Conservation (phyloP, 2,113 vertebrate species). For the Lycocorax pyrrhopterus region DNA sequence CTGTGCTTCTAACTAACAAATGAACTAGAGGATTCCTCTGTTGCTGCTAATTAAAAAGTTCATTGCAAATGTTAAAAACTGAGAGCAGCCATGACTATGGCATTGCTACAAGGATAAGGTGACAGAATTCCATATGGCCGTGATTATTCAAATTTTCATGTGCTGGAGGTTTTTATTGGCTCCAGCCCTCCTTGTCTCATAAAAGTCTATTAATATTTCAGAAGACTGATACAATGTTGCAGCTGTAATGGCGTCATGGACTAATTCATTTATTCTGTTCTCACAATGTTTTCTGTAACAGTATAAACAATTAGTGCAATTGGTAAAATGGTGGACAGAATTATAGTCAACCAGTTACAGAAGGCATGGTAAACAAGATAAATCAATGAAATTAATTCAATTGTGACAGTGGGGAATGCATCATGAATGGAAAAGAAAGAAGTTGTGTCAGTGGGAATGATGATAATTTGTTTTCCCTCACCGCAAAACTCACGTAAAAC, state of each 20-base stretch:
- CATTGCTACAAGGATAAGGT: not conserved
- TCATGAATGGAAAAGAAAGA: not conserved
- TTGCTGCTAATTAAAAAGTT: constrained; percentile 61
- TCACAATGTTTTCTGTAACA: not conserved
- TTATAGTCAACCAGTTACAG: not conserved
- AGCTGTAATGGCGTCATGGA: not conserved
- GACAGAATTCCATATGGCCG: constrained; percentile 24
- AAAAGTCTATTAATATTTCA: not conserved
- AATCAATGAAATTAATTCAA: not conserved
- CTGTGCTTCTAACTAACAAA: constrained; percentile 58
- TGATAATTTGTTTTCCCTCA: not conserved
- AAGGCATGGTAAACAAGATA: not conserved
- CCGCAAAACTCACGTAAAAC: not conserved
- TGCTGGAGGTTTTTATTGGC: not conserved
- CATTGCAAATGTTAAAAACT: constrained; percentile 38
- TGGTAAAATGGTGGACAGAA: not conserved
- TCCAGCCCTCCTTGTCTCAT: not conserved
- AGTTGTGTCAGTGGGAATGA: not conserved
- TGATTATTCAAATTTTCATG: constrained; percentile 42
- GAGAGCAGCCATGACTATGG: not conserved
- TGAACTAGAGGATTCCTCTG: constrained; percentile 46
- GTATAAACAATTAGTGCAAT: not conserved
- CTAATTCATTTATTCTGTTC: not conserved
- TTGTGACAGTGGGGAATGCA: not conserved
- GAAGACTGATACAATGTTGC: not conserved